A percentile compares a stretch with the other conserved stretches of the same genome.
phyloP scores from a whole-genome alignment of 2,113 vertebrate genomes.

The Erinaceus europaeus region DNA sequence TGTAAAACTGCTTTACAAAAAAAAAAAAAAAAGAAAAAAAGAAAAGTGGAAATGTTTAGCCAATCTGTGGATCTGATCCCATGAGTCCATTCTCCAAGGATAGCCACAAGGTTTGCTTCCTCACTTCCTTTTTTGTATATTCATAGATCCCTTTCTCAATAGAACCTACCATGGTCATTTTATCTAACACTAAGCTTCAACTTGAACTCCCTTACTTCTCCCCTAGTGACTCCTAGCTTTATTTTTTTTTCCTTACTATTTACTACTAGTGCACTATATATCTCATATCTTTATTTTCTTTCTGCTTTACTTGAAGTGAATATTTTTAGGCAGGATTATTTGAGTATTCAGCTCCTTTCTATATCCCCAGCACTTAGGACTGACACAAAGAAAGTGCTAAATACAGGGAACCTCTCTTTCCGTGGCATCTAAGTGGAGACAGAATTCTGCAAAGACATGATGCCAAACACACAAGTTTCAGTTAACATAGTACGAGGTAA shows the following conservation, averaged over 20 bases:
- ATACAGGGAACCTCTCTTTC: background rate
- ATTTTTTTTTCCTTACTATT: background rate
- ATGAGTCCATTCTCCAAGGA: background rate
- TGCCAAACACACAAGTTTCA: accelerated
- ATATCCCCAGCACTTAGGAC: background rate
- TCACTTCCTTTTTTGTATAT: background rate
- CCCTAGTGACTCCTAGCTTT: background rate
- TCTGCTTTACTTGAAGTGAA: background rate
- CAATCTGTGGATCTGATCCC: background rate
- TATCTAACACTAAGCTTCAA: accelerated
- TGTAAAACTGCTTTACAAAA: background rate
- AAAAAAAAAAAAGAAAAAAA: no score
- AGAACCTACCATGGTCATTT: no score
- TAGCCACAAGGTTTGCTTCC: background rate
- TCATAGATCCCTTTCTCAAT: background rate
- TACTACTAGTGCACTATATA: accelerated
- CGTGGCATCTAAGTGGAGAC: background rate
- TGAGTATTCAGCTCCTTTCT: background rate
- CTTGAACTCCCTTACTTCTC: background rate
- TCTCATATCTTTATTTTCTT: background rate
- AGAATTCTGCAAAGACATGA: background rate
- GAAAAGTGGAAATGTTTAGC: background rate
- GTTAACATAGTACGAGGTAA: no score
- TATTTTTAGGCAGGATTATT: no score
- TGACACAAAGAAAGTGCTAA: background rate